Conservation (phyloP, 2,113 vertebrate genomes). For the Catagonus wagneri region DNA sequence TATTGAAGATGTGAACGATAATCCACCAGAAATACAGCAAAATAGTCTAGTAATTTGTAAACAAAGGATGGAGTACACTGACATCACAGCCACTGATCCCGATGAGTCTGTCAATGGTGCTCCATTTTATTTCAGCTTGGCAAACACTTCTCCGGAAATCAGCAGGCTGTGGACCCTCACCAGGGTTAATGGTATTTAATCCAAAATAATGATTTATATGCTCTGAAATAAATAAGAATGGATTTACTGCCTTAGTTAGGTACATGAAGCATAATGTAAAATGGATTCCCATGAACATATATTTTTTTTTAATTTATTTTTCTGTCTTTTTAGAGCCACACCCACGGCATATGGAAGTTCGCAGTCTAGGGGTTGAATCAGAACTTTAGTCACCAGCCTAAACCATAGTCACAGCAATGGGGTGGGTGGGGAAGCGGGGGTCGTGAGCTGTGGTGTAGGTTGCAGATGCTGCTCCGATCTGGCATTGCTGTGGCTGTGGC, state of each 20-base stretch:
- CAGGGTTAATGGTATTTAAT: conserved; percentile 87
- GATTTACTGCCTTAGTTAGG: background rate
- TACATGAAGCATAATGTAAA: background rate
- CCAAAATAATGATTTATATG: background rate
- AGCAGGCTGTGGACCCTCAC: conserved; percentile 87
- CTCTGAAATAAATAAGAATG: background rate
- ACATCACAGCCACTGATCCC: conserved; percentile 86
- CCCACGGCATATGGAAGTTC: too few relatives aligned
- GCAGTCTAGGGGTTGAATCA: too few relatives aligned
- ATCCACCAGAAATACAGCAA: conserved; percentile 84
- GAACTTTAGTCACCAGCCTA: too few relatives aligned
- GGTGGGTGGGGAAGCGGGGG: too few relatives aligned
- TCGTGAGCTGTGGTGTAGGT: too few relatives aligned
- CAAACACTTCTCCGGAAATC: conserved; percentile 79
- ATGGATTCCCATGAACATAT: background rate
- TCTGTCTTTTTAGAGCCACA: too few relatives aligned
- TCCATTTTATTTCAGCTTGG: conserved; percentile 87
- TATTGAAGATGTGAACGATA: conserved; percentile 91
- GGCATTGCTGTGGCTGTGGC: too few relatives aligned
- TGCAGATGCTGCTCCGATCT: too few relatives aligned
- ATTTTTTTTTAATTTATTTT: background rate
- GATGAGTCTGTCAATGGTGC: conserved; percentile 84
- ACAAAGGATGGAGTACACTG: conserved; percentile 72
- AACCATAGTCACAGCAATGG: too few relatives aligned
- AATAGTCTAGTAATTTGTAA: conserved; percentile 85